Evolutionary conservation across 2,888 invertebrate species (phyloP), one percentile per base, ranked within the genome.

Genomic region (Epicampocera succincta): DNA sequence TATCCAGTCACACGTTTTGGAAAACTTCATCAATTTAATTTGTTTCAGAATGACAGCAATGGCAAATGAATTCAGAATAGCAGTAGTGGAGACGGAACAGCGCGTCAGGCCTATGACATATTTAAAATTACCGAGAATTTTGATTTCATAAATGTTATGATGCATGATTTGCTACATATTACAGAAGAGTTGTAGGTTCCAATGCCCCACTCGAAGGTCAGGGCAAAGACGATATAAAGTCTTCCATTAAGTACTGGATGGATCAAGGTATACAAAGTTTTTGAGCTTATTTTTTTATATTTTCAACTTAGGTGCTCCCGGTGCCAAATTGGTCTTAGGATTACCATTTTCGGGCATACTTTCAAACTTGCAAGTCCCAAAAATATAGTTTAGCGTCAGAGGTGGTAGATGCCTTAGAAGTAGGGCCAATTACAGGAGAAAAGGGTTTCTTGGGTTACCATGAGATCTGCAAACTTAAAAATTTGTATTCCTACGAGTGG

Each of bases 181-280:
- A 86, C 50, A 85, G 85, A 1, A 0, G 0, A 0, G 81, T 84
- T 9, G 83, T 83, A 56, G 89, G 88, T 4, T 72, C 85, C 9
- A 88, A 88, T 63, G 86, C 88, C 0, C 87, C 89, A 0, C 72
- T 87, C 11, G 13, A 21, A 4, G 86, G 86, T 0, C 15, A 93
- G 79, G 95, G 95, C 85, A 93, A 92, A 5, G 94, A 94, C 5
- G 97, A 97, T 91, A 94, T 95, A 17, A 96, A 97, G 90, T 95
- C 94, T 88, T 95, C 97, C 0, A 95, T 98, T 29, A 92, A 95
- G 88, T 96, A 97, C 89, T 98, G 97, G 97, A 93, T 97, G 13
- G 91, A 93, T 80, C 92, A 94, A 90, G 97, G 97, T 84, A 66
- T 33, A 33, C 8, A 33, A 8, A 29, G n/a, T n/a, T n/a, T n/a